Base-by-base conservation (phyloP, 2,797 vertebrate genomes). In the Apogon talboti region DNA sequence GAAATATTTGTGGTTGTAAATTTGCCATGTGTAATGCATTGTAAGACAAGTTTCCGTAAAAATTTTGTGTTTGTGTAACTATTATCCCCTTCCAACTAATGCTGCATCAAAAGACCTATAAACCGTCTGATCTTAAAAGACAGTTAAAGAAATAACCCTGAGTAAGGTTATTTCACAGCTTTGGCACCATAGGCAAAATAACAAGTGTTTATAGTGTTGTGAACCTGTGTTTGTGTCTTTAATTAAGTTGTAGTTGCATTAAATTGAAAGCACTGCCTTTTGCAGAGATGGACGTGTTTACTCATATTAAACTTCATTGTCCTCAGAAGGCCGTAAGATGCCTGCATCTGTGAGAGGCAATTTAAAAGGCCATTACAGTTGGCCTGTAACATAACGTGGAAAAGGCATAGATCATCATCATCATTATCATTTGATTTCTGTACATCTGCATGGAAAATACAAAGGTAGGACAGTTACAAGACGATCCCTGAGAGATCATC, bases 401-500 rank as follows among this genome's bases (percentile, higher is more conserved):
- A 33, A 33, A 33, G 6, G 30, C 30, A 33, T 33, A 33, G 6
- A 33, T 33, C 30, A 33, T 33, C 30, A 7, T 33, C 30, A 33
- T 33, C 30, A 33, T 33, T 33, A 33, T 33, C 30, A 33, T 33
- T 33, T 33, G 30, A 33, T 33, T 33, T 33, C 30, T 33, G 30
- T 33, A 6, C 12, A 33, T 33, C 58, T 71, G 62, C 18, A 64
- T 66, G 77, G 80, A 81, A 82, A 89, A 72, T 47, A 14, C 24
- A 78, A 69, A 62, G 47, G 53, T 47, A 41, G 44, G 73, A 64
- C 65, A 38, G 49, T 77, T 72, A 81, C 49, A 74, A 19, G 69
- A 74, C 66, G 61, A 77, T 80, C 65, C 80, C 71, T 53, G 14
- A 76, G 76, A 78, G 75, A 81, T 71, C 38, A 33, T 56, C 58